phyloP scores from a whole-genome alignment of 2,888 invertebrate genomes.

The Eucera pruinosa region DNA sequence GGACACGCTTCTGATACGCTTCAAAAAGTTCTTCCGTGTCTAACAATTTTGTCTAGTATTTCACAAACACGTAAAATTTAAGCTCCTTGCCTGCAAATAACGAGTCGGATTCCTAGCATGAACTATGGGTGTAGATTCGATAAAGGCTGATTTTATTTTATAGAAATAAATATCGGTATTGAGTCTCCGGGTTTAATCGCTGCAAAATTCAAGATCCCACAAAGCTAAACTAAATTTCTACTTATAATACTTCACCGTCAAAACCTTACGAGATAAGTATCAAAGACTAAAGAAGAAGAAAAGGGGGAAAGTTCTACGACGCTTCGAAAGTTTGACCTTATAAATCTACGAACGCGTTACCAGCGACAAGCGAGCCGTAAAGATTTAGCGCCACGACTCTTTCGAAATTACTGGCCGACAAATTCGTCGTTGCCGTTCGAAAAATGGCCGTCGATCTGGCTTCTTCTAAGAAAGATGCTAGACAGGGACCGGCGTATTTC shows the following conservation, averaged over 20 bases:
- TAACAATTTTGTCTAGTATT: background rate
- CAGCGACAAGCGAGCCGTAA: background rate
- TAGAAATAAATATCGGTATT: no score
- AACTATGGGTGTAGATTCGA: no score
- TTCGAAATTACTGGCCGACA: conserved; percentile 12
- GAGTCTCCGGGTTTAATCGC: no score
- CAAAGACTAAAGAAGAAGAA: no score
- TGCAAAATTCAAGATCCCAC: background rate
- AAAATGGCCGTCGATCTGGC: conserved; percentile 6
- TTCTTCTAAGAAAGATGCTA: background rate
- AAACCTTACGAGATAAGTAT: no score
- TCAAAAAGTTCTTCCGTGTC: conserved; percentile 1
- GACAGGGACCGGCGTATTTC: conserved; percentile 20
- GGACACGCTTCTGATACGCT: background rate
- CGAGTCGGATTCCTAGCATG: no score
- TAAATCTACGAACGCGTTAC: background rate
- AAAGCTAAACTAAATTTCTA: no score
- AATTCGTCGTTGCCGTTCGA: conserved; percentile 10
- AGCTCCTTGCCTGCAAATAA: no score
- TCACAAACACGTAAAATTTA: no score
- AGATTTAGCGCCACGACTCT: conserved; percentile 11
- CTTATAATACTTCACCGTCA: no score
- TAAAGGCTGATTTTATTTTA: no score
- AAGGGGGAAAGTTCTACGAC: background rate
- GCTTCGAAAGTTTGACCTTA: conserved; percentile 5